Conservation (phyloP, 53 echinoderm and acorn worm genomes). For the Antedon mediterranea region DNA sequence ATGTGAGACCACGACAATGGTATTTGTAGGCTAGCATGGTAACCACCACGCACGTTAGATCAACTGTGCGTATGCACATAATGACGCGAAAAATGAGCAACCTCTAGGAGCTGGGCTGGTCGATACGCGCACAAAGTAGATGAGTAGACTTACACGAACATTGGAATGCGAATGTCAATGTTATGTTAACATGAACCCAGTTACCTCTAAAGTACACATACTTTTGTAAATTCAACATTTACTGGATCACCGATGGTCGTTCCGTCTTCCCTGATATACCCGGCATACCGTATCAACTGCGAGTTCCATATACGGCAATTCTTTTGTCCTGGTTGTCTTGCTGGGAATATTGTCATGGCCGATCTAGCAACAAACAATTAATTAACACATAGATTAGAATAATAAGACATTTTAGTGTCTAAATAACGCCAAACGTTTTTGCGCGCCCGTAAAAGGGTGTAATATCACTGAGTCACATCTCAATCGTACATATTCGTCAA, state of each 20-base stretch:
- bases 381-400: no score
- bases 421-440: background rate
- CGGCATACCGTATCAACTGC: conserved; percentile 56
- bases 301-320: conserved; percentile 74
- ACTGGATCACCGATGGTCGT: conserved; percentile 47
- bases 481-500: background rate
- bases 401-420: no score
- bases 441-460: background rate
- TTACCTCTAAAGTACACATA: background rate
- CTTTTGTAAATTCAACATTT: conserved; percentile 55
- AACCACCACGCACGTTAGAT: no score
- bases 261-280: conserved; percentile 44
- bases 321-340: conserved; percentile 10
- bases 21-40: no score
- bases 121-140: no score
- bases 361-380: conserved; percentile 24
- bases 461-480: no score
- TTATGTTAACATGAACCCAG: background rate
- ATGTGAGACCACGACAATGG: no score
- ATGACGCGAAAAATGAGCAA: no score
- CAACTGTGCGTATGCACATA: no score
- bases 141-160: no score
- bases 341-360: conserved; percentile 59
- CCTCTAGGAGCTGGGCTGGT: no score
- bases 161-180: no score